Evolutionary conservation across 2,113 vertebrate species (phyloP), one percentile per base, ranked within the genome.

Genomic region (Dicrurus megarhynchus): DNA sequence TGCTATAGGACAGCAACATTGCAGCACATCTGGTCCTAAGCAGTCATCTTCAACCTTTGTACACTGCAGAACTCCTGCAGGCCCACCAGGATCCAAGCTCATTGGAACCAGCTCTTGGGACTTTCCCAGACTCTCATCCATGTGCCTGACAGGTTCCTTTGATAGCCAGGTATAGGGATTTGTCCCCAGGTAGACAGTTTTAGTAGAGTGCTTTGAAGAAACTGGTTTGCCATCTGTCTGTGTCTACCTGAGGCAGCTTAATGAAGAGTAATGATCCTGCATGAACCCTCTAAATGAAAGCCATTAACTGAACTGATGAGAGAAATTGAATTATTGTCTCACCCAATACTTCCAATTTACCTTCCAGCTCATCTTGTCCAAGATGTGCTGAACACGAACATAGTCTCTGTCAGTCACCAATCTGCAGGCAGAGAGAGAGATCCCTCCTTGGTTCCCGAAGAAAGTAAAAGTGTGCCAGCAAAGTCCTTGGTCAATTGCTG

Each of bases 271-370:
- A 96, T 93, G 87, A 93, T 76, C 13, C 24, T 83, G 42, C 70
- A 79, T 18, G 41, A 88, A 73, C 50, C 15, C 61, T 79, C 63
- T 73, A 91, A 94, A 95, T 91, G 75, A 89, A 94, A 94, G 42
- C 50, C 82, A 95, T 94, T 96, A 85, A 68, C 84, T 94, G 77
- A 93, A 82, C 65, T 9, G 9, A 92, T 76, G 67, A 82, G 46
- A 91, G 49, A 91, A 95, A 96, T 17, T 65, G 81, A 90, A 73
- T 95, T 65, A 91, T 91, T 91, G 57, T 77, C 84, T 91, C 84
- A 77, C 63, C 47, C 68, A 69, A 73, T 93, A 59, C 33, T 93
- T 95, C 46, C 53, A 89, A 69, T 87, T 87, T 93, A 80, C 74
- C 50, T 79, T 50, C 30, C 50, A 49, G 32, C 63, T 93, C 12